Conservation (phyloP, 1,140 invertebrate species). For the Drosophila serrata region DNA sequence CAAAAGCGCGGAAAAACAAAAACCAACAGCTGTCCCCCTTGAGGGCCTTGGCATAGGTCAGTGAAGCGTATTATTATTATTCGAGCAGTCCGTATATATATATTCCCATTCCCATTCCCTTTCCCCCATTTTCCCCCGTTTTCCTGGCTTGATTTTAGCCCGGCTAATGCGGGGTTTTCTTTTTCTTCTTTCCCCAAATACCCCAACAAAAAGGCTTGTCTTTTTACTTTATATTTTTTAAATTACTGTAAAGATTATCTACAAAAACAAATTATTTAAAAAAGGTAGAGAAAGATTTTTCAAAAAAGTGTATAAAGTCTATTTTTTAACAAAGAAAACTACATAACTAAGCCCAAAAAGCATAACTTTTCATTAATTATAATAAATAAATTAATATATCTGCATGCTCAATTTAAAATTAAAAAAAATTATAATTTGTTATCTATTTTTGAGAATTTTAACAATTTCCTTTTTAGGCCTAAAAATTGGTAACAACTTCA, state of each 20-base stretch:
- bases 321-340: no score
- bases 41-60: constrained; percentile 72
- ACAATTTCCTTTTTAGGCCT: no score
- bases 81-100: constrained; percentile 1
- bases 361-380: no score
- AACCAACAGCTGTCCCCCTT: constrained; percentile 18
- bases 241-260: background rate
- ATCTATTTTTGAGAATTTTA: no score
- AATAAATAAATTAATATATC: no score
- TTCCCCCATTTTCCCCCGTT: background rate
- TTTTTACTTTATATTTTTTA: background rate
- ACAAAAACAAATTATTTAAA: background rate
- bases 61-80: constrained; percentile 61
- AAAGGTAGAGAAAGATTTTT: background rate
- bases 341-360: no score
- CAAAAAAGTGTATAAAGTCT: no score
- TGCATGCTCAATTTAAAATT: no score
- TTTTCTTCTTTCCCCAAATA: constrained; percentile 5
- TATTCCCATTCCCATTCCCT: background rate
- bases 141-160: background rate
- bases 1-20: constrained; percentile 7
- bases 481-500: no score
- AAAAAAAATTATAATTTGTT: no score
- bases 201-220: background rate
- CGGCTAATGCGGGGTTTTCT: constrained; percentile 2